phyloP scores from a whole-genome alignment of 2,113 vertebrate species.

The Elaphurus davidianus region DNA sequence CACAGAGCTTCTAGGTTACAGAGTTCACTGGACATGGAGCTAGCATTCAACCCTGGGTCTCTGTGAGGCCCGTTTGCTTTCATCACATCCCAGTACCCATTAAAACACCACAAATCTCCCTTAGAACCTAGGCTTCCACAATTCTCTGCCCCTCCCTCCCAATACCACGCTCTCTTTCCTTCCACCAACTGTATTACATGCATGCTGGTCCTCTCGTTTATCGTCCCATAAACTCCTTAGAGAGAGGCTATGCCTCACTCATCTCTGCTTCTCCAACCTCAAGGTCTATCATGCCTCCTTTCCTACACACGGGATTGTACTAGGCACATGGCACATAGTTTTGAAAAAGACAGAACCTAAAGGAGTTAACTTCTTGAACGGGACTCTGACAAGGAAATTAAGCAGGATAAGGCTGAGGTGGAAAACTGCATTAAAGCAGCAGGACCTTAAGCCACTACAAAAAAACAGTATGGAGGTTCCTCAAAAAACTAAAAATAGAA shows the following conservation, averaged over 20 bases:
- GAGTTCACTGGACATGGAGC: not conserved
- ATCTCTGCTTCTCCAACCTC: not conserved
- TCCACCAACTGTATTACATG: not conserved
- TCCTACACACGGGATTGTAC: not conserved
- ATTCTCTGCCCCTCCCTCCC: not conserved
- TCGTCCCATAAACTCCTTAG: not conserved
- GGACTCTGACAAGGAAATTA: not conserved
- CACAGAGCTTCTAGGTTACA: not conserved
- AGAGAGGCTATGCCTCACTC: not conserved
- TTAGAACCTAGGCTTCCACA: not conserved
- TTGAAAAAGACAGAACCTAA: not conserved
- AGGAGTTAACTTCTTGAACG: not conserved
- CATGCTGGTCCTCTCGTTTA: not conserved
- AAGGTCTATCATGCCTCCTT: not conserved
- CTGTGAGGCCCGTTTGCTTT: not conserved
- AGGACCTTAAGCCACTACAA: not conserved
- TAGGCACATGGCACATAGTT: not conserved
- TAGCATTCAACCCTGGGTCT: not conserved
- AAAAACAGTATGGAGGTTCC: not conserved
- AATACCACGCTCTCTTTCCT: not conserved
- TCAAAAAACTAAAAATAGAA: not conserved
- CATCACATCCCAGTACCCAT: not conserved
- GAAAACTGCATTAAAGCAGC: not conserved
- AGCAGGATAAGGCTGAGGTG: not conserved
- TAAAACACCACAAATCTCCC: not conserved